Percentiles rank a stretch among this genome's conserved stretches.
These are phyloP conservation scores for Pundamilia nyererei DNA, from an alignment of 2,113 vertebrate species.

Conservation along the genomic window DNA sequence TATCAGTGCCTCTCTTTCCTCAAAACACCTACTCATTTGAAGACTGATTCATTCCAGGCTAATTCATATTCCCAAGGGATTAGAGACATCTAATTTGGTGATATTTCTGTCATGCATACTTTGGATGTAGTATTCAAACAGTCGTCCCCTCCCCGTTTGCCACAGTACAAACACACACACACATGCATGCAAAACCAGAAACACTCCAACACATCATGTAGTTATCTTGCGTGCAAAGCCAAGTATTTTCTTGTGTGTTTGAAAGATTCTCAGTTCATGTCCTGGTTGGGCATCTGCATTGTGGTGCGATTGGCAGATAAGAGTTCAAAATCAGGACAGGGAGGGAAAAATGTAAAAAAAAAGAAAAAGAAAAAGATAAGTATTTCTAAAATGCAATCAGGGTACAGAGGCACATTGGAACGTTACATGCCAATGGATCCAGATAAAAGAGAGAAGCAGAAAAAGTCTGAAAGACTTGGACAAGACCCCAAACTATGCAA, in stretches of 20 bases:
- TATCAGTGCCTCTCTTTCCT: slow-evolving; percentile 66
- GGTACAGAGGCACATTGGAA: background rate
- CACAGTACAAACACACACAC: slow-evolving; percentile 37
- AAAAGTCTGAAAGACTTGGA: slow-evolving; percentile 24
- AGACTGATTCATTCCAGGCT: slow-evolving; percentile 67
- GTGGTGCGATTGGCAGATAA: background rate
- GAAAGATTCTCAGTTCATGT: slow-evolving; percentile 7
- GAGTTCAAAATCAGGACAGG: slow-evolving; percentile 18
- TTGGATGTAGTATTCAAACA: slow-evolving; percentile 62
- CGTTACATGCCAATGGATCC: background rate
- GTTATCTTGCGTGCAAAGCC: background rate
- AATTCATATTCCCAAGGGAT: slow-evolving; percentile 68
- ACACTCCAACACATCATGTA: background rate
- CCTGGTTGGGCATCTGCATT: slow-evolving; percentile 12
- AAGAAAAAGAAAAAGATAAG: background rate
- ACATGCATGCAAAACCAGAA: background rate
- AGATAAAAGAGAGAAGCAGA: slow-evolving; percentile 13
- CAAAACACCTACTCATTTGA: slow-evolving; percentile 74
- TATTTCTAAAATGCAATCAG: slow-evolving; percentile 18
- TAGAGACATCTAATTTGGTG: slow-evolving; percentile 69
- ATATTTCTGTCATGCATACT: slow-evolving; percentile 66
- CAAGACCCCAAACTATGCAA: slow-evolving; percentile 1
- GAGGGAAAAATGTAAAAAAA: background rate
- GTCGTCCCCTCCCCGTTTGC: slow-evolving; percentile 47
- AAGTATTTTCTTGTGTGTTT: background rate